These are phyloP conservation scores for Chiroxiphia lanceolata DNA, from an alignment of 2,797 vertebrate species.

Conservation along the genomic window DNA sequence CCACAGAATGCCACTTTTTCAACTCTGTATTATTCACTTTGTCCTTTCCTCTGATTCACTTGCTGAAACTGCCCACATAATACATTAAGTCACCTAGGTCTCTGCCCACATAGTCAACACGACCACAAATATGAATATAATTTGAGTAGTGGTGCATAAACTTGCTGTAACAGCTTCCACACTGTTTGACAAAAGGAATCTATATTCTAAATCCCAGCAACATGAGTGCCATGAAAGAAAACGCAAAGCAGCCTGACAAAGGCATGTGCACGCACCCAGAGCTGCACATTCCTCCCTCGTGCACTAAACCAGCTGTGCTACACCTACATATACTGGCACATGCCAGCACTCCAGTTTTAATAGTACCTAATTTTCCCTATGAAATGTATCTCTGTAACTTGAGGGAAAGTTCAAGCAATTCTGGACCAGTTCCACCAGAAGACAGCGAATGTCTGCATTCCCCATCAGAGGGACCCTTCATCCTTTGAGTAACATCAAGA, in stretches of 20 bases:
- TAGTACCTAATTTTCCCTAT: background rate
- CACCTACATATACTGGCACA: background rate
- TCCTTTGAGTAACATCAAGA: fast-evolving
- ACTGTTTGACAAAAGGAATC: background rate
- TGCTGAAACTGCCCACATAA: background rate
- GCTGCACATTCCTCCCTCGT: fast-evolving
- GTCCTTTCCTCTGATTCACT: background rate
- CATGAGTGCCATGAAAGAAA: background rate
- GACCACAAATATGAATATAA: background rate
- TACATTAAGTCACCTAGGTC: background rate
- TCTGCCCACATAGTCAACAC: background rate
- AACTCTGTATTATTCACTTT: background rate
- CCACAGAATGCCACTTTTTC: background rate
- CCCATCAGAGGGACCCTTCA: fast-evolving
- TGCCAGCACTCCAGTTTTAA: background rate
- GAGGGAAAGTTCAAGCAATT: background rate
- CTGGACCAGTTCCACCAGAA: background rate
- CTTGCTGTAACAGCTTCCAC: background rate
- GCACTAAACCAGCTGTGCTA: background rate
- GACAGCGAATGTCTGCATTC: background rate
- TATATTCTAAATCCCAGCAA: background rate
- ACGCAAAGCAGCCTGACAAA: background rate
- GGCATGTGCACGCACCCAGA: fast-evolving
- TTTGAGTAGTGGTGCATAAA: background rate
- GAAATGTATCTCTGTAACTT: background rate